These are phyloP conservation scores for Camponotus fellah DNA, from an alignment of 2,888 invertebrate species.

Conservation along the genomic window DNA sequence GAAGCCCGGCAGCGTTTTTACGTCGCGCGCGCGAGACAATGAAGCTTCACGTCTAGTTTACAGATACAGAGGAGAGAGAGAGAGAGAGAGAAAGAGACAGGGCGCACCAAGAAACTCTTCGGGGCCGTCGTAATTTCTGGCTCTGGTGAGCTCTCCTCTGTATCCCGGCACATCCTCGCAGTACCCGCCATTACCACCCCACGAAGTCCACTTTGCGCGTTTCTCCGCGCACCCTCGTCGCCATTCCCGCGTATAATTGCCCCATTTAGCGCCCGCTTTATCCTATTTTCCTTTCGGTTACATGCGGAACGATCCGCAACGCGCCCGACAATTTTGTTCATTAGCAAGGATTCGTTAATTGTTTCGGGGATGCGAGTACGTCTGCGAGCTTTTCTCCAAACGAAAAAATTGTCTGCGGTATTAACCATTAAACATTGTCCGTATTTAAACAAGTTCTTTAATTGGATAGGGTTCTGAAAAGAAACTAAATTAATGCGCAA, in stretches of 20 bases:
- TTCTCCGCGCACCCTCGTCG: constrained; percentile 62
- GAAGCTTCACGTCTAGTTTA: constrained; percentile 38
- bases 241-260: constrained; percentile 73
- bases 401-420: neutral
- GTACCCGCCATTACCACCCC: constrained; percentile 61
- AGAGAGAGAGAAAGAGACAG: neutral
- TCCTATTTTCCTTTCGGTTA: constrained; percentile 76
- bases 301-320: constrained; percentile 71
- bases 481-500: neutral
- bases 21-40: constrained; percentile 36
- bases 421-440: neutral
- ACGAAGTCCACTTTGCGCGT: constrained; percentile 65
- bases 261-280: constrained; percentile 74
- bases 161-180: constrained; percentile 36
- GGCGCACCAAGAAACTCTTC: constrained; percentile 57
- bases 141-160: constrained; percentile 33
- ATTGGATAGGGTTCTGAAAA: neutral
- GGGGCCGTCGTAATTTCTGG: constrained; percentile 43
- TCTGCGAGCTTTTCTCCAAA: neutral
- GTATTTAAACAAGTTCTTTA: constrained; percentile 17
- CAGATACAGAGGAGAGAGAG: neutral
- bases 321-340: constrained; percentile 71
- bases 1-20: constrained; percentile 49
- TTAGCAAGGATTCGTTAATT: constrained; percentile 73
- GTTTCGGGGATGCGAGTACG: constrained; percentile 56